phyloP scores from a whole-genome alignment of 2,888 invertebrate species.

The Ennomos fuscantarius region DNA sequence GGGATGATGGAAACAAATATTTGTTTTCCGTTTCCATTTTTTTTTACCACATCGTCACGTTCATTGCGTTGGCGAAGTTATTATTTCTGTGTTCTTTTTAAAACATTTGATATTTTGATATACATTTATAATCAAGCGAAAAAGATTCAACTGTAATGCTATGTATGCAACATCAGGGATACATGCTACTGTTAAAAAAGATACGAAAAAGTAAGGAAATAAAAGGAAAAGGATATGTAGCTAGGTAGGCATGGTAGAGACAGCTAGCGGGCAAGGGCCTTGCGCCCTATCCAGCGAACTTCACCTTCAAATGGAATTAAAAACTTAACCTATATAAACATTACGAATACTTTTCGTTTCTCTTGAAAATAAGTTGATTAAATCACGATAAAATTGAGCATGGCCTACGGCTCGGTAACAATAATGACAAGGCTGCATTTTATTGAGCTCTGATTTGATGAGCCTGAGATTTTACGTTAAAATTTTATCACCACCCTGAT shows the following conservation, averaged over 20 bases:
- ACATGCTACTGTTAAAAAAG: too few relatives aligned
- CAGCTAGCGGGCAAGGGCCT: slow-evolving; percentile 44
- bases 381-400: slow-evolving; percentile 62
- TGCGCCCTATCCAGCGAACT: slow-evolving; percentile 51
- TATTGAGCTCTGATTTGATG: slow-evolving; percentile 34
- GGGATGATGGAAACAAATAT: slow-evolving; percentile 9
- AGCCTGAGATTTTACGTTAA: slow-evolving; percentile 32
- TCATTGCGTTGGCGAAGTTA: slow-evolving; percentile 12
- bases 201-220: too few relatives aligned
- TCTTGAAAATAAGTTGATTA: slow-evolving; percentile 58
- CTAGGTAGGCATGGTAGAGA: slow-evolving; percentile 50
- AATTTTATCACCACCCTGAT: slow-evolving; percentile 26
- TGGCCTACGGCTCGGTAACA: slow-evolving; percentile 50
- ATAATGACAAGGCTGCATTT: slow-evolving; percentile 49
- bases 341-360: slow-evolving; percentile 56
- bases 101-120: background rate
- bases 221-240: slow-evolving; percentile 55
- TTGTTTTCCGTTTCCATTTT: background rate
- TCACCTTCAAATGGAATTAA: slow-evolving; percentile 66
- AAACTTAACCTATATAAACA: slow-evolving; percentile 55
- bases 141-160: too few relatives aligned
- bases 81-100: slow-evolving; percentile 1
- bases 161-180: too few relatives aligned
- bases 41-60: slow-evolving; percentile 5
- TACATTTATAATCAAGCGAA: too few relatives aligned